Base-by-base conservation (phyloP, 2,888 invertebrate genomes). In the Hemicrepidius hirtus region DNA sequence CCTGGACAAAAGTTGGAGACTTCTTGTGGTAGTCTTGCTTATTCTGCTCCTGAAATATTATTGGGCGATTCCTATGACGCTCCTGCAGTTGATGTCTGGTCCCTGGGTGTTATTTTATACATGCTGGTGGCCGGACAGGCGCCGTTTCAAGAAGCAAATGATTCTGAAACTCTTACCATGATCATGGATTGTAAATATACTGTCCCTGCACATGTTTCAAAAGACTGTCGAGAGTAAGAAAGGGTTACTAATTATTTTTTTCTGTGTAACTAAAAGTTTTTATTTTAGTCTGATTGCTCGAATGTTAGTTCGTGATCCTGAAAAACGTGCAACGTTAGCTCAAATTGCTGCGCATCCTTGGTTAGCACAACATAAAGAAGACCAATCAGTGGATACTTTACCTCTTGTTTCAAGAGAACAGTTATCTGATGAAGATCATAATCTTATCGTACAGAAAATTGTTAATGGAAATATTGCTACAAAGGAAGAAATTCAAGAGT, bases 171-270 rank as follows among this genome's bases (percentile, higher is more conserved):
- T 0, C 88, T 99, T 67, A 99, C 98, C 32, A 98, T 97, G 96
- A 99, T 99, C 78, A 97, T 99, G 96, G 99, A 99, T 87, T 99
- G 99, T 89, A 97, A 97, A 89, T 99, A 98, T 86, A 93, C 93
- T 71, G 94, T 98, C 82, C 98, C 99, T 66, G 86, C 91, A 28
- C 95, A 97, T 87, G 93, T 99, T 77, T 95, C 97, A 10, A 88
- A 90, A 64, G 92, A 92, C 73, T 99, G 99, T 87, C 92, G 93
- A 88, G 91, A 91, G 95, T 95, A 82, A 81, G 80, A 78, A 16
- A n/a, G n/a, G 35, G n/a, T 10, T n/a, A 20, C 2, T 7, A 7
- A 4, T n/a, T 6, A 13, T n/a, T 28, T n/a, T 9, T 13, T 3
- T 28, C 10, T 44, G n/a, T 46, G 21, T 60, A 4, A 57, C 62